Percentiles rank a stretch among this genome's conserved stretches.
Evolutionary conservation across 2,113 vertebrate species (phyloP).

Genomic region (Colinus virginianus): DNA sequence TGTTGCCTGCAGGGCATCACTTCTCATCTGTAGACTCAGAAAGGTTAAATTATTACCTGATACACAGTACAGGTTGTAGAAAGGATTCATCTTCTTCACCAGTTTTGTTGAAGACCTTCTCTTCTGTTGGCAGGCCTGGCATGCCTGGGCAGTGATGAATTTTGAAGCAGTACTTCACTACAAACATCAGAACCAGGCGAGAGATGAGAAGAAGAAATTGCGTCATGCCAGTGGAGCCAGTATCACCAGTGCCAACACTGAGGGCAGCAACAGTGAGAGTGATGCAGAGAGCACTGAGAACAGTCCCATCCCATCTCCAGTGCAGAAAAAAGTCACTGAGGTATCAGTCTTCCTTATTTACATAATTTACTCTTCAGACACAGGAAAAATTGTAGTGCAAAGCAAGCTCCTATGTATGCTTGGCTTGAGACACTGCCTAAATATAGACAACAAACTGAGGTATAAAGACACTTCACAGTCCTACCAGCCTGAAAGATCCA

Average conservation of each 20-base stretch:
- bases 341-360: conserved; percentile 61
- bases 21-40: neutral
- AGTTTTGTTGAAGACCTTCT: neutral
- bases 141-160: conserved; percentile 99
- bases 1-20: neutral
- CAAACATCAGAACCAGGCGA: conserved; percentile 94
- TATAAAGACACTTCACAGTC: neutral
- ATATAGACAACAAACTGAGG: neutral
- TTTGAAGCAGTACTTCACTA: conserved; percentile 98
- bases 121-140: conserved; percentile 89
- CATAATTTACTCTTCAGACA: neutral
- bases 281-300: conserved; percentile 91
- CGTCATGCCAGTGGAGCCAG: conserved; percentile 90
- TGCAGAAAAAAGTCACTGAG: conserved; percentile 95
- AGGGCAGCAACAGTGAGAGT: conserved; percentile 96
- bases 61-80: neutral
- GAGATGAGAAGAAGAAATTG: conserved; percentile 94
- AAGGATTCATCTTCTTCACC: neutral
- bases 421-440: neutral
- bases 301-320: conserved; percentile 92
- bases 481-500: neutral
- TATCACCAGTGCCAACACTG: conserved; percentile 87
- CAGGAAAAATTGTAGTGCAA: rapidly evolving
- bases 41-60: neutral
- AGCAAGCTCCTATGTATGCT: neutral